Evolutionary conservation across 2,888 invertebrate species (phyloP), one percentile per base, ranked within the genome.

Genomic region (Plagodis dolabraria): DNA sequence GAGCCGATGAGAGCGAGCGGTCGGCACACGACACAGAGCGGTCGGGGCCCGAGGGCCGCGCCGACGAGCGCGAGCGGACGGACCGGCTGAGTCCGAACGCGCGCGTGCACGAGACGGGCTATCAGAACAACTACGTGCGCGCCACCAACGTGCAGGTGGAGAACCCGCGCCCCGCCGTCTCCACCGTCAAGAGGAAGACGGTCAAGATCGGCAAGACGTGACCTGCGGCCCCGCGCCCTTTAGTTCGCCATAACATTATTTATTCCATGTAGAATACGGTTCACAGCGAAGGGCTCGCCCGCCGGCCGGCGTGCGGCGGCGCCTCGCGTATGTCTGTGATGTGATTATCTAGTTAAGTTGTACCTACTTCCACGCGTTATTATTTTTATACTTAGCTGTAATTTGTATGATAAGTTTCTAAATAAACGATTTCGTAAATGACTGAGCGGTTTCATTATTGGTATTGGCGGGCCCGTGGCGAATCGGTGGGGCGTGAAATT

Each of bases 351-450:
- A 86, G 82, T 82, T 80, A 68, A 63, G 74, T 69, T 67, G 72
- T 75, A 64, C 68, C 71, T 75, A 64, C 71, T 66, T 50, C 33
- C 46, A 9, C 44, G 44, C 45, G 76, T 86, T 85, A 79, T 78
- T 87, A 86, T 83, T 90, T 91, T 91, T 91, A 83, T 90, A 91
- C 81, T 81, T 87, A 89, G 84, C 67, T 69, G 53, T 60, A 83
- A 83, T 81, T 76, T 77, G 73, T 60, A 60, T 60, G 57, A 69
- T 87, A 86, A 84, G 87, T 92, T 91, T 89, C 91, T 77, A 85
- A 91, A 91, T 92, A 91, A 92, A 91, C 69, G 66, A 76, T 91
- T 89, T 89, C 87, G 83, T 85, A 85, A 90, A 88, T 71, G 8
- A 9, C 1, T 43, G 72, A 72, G 75, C 70, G 77, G 79, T 88